Conservation (phyloP, 2,797 vertebrate species). For the Loriculus beryllinus region DNA sequence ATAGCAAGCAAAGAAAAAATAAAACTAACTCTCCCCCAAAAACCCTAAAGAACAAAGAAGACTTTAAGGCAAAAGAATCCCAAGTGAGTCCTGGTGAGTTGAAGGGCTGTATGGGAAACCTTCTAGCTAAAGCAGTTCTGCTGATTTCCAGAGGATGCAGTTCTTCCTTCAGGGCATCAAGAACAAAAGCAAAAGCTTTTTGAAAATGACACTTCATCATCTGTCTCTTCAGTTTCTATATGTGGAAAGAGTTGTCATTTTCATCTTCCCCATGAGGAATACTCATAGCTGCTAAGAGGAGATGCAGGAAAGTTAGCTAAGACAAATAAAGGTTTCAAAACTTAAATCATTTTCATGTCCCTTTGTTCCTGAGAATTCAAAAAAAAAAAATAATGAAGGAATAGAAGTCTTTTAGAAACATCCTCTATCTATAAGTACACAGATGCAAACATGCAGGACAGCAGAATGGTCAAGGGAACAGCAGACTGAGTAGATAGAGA, state of each 20-base stretch:
- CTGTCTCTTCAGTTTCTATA: neutral
- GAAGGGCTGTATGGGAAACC: neutral
- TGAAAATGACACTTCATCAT: neutral
- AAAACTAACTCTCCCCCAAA: neutral
- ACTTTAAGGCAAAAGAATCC: neutral
- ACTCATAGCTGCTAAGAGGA: neutral
- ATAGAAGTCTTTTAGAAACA: neutral
- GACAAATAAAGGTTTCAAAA: neutral
- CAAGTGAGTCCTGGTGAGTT: neutral
- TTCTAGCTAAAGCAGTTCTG: neutral
- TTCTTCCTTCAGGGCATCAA: neutral
- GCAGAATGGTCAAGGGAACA: neutral
- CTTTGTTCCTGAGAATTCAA: neutral
- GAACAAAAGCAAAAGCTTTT: neutral
- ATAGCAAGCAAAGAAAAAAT: neutral
- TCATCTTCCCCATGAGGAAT: neutral
- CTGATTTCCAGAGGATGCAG: neutral
- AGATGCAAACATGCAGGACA: neutral
- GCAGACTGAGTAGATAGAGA: neutral
- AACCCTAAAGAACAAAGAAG: neutral
- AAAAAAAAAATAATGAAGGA: neutral
- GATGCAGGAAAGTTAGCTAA: neutral
- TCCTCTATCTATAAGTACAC: neutral
- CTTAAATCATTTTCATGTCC: neutral
- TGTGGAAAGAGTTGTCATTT: neutral